Evolutionary conservation across 1,140 invertebrate genomes (phyloP).

Genomic region (Sminthurinus signatus): DNA sequence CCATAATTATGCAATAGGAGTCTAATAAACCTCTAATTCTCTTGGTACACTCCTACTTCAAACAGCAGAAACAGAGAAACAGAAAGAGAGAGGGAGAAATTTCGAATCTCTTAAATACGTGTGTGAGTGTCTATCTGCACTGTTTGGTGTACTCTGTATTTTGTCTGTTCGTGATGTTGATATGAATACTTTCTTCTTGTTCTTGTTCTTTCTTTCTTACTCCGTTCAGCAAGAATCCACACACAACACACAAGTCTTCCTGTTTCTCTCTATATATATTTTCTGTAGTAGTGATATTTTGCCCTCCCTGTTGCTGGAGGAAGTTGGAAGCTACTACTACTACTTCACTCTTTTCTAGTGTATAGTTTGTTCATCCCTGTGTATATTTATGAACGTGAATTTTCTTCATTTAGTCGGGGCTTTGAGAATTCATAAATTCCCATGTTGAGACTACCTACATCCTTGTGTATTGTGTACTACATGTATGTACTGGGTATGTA

Average conservation of each 20-base stretch:
- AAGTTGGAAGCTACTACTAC: slow-evolving; percentile 1
- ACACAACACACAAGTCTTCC: too few species aligned
- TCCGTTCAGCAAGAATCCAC: neutral
- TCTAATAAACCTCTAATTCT: slow-evolving; percentile 35
- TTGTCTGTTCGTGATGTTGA: neutral
- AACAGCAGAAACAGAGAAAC: neutral
- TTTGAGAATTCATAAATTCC: slow-evolving; percentile 28
- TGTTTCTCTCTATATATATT: too few species aligned
- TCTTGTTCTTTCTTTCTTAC: neutral
- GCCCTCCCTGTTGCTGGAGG: neutral
- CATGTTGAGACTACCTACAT: neutral
- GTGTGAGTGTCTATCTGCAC: neutral
- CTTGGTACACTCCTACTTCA: slow-evolving; percentile 11
- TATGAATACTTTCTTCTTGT: slow-evolving; percentile 4
- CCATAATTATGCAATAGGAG: slow-evolving; percentile 38
- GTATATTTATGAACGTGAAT: slow-evolving; percentile 18
- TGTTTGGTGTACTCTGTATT: neutral
- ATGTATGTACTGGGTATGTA: too few species aligned
- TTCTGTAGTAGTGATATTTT: too few species aligned
- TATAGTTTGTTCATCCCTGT: slow-evolving; percentile 18
- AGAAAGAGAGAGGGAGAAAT: neutral
- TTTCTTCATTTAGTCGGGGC: slow-evolving; percentile 10
- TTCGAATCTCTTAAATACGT: too few species aligned
- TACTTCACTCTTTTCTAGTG: neutral
- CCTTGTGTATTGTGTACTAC: too few species aligned